phyloP scores from a whole-genome alignment of 1,140 invertebrate species.

The Anastatus disparis region DNA sequence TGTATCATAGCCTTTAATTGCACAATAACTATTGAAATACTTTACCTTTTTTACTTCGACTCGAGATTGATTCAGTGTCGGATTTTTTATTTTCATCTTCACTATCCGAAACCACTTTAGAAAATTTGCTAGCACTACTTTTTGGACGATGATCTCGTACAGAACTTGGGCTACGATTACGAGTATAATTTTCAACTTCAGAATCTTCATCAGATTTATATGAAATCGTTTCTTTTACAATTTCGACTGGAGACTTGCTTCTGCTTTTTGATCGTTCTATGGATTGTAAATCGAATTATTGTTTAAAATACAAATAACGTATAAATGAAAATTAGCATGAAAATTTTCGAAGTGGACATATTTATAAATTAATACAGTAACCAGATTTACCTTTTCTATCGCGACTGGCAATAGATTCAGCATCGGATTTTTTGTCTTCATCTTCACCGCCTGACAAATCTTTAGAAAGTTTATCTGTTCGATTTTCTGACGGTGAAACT shows the following conservation, averaged over 20 bases:
- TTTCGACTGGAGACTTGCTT: not conserved
- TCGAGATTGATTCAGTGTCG: not conserved
- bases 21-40: no score
- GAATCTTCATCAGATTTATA: constrained; percentile 12
- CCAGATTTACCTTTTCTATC: no score
- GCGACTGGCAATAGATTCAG: no score
- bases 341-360: no score
- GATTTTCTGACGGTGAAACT: no score
- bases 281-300: not conserved
- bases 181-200: not conserved
- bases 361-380: no score
- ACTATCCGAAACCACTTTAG: not conserved
- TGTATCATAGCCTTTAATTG: no score
- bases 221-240: not conserved
- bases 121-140: constrained; percentile 18
- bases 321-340: not conserved
- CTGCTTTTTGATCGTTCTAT: not conserved
- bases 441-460: not conserved
- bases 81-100: not conserved
- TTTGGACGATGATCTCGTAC: constrained; percentile 8
- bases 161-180: not conserved
- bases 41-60: not conserved
- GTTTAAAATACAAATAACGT: not conserved
- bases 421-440: not conserved
- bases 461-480: no score